A percentile compares a stretch with the other conserved stretches of the same genome.
phyloP scores from a whole-genome alignment of 2,888 invertebrate genomes.

The Meteorus cinctellus region DNA sequence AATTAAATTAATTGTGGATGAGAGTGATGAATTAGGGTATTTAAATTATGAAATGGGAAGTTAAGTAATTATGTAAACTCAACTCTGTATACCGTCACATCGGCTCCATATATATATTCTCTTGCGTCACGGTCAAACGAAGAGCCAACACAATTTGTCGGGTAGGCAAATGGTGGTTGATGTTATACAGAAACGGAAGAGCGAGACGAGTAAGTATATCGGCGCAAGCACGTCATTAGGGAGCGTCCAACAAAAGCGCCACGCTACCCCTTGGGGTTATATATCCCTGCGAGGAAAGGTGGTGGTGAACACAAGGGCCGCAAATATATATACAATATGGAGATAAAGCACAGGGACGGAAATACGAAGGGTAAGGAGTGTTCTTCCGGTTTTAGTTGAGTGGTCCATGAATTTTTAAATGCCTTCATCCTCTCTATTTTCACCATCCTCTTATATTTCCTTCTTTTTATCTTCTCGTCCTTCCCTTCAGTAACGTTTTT shows the following conservation, averaged over 20 bases:
- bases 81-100: not conserved
- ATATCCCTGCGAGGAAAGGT: slow-evolving; percentile 14
- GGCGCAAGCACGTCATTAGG: slow-evolving; percentile 51
- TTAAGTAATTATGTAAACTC: not conserved
- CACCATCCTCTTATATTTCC: slow-evolving; percentile 17
- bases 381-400: slow-evolving; percentile 67
- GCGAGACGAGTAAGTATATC: slow-evolving; percentile 48
- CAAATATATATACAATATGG: slow-evolving; percentile 19
- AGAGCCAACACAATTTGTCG: slow-evolving; percentile 49
- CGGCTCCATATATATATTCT: slow-evolving; percentile 4
- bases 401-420: slow-evolving; percentile 68
- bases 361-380: slow-evolving; percentile 38
- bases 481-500: not conserved
- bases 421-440: slow-evolving; percentile 35
- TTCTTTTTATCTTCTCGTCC: slow-evolving; percentile 26
- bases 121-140: slow-evolving; percentile 46
- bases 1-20: not conserved
- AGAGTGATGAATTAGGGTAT: slow-evolving; percentile 5
- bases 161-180: slow-evolving; percentile 45
- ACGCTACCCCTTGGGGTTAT: not conserved
- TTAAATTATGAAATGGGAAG: slow-evolving; percentile 25
- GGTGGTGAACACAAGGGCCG: not conserved
- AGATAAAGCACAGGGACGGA: slow-evolving; percentile 11
- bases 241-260: slow-evolving; percentile 39
- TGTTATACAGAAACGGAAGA: slow-evolving; percentile 37